Evolutionary conservation across 2,888 invertebrate species (phyloP).

Genomic region (Polietes domitor): DNA sequence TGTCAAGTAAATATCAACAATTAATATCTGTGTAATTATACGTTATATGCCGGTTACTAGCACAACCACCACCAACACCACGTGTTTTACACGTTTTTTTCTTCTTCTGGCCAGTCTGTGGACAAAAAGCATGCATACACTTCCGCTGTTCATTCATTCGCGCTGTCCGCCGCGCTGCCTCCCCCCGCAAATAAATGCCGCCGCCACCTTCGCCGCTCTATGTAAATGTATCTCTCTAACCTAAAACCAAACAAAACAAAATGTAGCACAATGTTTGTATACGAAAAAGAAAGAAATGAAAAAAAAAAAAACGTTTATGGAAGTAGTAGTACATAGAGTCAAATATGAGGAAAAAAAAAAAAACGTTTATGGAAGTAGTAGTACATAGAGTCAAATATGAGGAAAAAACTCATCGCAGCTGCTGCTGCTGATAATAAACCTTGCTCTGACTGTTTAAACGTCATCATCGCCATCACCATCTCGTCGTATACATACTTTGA

Average conservation of each 20-base stretch:
- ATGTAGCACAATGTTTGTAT: constrained; percentile 27
- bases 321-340: not conserved
- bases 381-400: not conserved
- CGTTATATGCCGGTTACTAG: not conserved
- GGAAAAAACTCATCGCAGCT: not conserved
- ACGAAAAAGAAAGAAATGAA: not conserved
- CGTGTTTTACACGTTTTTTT: constrained; percentile 8
- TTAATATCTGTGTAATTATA: not conserved
- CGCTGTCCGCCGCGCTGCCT: not conserved
- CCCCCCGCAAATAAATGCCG: not conserved
- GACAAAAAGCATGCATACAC: not conserved
- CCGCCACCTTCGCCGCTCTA: not conserved
- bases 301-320: not conserved
- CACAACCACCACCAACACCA: not conserved
- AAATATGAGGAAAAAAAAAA: not conserved
- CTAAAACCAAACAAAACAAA: constrained; percentile 1
- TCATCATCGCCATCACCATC: constrained; percentile 6
- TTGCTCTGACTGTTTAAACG: constrained; percentile 2
- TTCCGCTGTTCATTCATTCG: not conserved
- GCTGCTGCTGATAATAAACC: constrained; percentile 40
- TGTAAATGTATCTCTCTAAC: constrained; percentile 24
- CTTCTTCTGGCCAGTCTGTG: not conserved
- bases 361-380: not conserved
- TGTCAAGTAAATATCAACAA: not conserved
- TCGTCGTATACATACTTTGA: not conserved